These are phyloP conservation scores for Rhincodon typus DNA, from an alignment of 2,797 vertebrate species.

Conservation along the genomic window DNA sequence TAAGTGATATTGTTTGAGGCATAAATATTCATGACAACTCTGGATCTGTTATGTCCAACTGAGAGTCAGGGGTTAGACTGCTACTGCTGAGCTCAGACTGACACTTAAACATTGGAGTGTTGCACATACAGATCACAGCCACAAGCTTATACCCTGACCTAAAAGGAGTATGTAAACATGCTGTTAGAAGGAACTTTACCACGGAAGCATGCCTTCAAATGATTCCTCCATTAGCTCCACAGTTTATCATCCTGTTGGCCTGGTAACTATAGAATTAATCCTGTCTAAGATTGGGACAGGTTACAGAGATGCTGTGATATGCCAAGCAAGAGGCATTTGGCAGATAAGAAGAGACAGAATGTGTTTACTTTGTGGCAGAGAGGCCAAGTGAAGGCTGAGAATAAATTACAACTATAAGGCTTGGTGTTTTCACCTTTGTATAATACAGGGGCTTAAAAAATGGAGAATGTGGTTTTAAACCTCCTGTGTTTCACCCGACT, in stretches of 20 bases:
- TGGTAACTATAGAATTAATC: background rate
- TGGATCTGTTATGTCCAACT: too few relatives aligned
- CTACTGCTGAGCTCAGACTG: too few relatives aligned
- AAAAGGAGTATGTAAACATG: background rate
- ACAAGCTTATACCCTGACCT: background rate
- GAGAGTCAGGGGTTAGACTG: too few relatives aligned
- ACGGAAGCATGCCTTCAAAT: background rate
- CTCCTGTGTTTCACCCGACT: background rate
- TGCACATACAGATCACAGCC: too few relatives aligned
- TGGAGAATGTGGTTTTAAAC: background rate
- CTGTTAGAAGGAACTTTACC: background rate
- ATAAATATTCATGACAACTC: too few relatives aligned
- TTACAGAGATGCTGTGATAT: background rate
- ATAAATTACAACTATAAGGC: background rate
- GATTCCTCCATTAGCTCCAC: background rate
- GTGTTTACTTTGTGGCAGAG: background rate
- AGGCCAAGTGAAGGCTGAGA: background rate
- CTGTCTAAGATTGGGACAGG: background rate
- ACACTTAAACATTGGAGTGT: too few relatives aligned
- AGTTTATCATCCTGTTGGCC: conserved; percentile 18
- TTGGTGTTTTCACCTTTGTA: background rate
- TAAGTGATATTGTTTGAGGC: too few relatives aligned
- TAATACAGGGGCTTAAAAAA: background rate
- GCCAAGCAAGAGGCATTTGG: background rate
- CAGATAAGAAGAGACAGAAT: background rate